phyloP scores from a whole-genome alignment of 2,113 vertebrate genomes.

The Vulpes vulpes region DNA sequence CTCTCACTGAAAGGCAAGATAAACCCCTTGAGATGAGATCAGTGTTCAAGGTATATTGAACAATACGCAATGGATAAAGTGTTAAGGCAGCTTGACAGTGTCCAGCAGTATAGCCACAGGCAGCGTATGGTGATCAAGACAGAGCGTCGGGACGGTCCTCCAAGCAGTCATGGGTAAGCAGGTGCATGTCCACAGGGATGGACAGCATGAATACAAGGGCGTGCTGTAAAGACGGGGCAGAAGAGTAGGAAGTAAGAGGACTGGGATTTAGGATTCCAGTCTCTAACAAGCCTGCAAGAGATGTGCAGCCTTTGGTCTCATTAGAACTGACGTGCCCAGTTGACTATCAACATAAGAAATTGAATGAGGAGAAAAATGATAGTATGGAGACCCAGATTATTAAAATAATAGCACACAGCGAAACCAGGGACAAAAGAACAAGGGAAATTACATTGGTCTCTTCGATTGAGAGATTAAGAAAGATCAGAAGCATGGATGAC shows the following conservation, averaged over 20 bases:
- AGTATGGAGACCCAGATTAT: neutral
- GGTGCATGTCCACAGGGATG: accelerated
- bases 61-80: neutral
- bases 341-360: neutral
- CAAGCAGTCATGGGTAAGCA: neutral
- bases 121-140: neutral
- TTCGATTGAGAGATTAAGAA: neutral
- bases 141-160: neutral
- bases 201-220: neutral
- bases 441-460: neutral
- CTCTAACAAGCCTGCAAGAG: neutral
- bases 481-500: neutral
- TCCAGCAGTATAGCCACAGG: too few species aligned
- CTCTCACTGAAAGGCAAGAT: neutral
- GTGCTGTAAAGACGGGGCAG: neutral
- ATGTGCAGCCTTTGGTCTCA: neutral
- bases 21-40: neutral
- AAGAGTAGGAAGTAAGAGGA: neutral
- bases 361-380: neutral
- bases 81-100: neutral
- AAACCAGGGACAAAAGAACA: neutral
- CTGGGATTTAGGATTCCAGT: neutral
- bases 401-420: neutral
- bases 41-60: neutral
- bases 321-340: neutral